A percentile compares a stretch with the other conserved stretches of the same genome.
These are phyloP conservation scores for Habroteleia sp. DNA, from an alignment of 2,888 invertebrate genomes.

Conservation along the genomic window DNA sequence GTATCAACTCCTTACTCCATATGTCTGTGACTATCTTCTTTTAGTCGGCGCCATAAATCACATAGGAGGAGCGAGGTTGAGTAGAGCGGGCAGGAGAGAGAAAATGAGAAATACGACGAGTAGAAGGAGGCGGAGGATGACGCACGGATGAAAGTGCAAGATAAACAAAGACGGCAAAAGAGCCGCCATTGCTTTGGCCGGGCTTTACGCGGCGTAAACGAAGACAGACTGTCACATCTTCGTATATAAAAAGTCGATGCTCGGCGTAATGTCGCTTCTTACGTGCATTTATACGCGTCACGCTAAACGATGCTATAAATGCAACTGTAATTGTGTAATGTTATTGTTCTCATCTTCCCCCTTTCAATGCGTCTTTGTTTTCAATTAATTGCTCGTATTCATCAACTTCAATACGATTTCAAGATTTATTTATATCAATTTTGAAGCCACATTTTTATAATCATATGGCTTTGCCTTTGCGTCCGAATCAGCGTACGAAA, in stretches of 20 bases:
- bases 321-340: slow-evolving; percentile 55
- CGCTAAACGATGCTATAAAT: slow-evolving; percentile 48
- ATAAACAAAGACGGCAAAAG: slow-evolving; percentile 36
- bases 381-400: slow-evolving; percentile 45
- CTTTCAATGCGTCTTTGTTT: slow-evolving; percentile 41
- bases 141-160: slow-evolving; percentile 29
- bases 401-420: slow-evolving; percentile 26
- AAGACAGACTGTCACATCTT: slow-evolving; percentile 56
- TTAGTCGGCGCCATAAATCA: slow-evolving; percentile 64
- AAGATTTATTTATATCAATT: slow-evolving; percentile 46
- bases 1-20: slow-evolving; percentile 61
- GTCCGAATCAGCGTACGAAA: no score
- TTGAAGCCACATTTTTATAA: slow-evolving; percentile 42
- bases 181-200: slow-evolving; percentile 41
- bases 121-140: slow-evolving; percentile 16
- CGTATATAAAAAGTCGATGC: slow-evolving; percentile 46
- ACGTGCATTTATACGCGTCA: slow-evolving; percentile 59
- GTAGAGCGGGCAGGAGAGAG: slow-evolving; percentile 27
- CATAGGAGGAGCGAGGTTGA: slow-evolving; percentile 50
- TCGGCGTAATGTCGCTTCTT: slow-evolving; percentile 62
- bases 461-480: no score
- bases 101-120: slow-evolving; percentile 52
- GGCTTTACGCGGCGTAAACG: slow-evolving; percentile 33
- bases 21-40: slow-evolving; percentile 65
- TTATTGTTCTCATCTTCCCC: slow-evolving; percentile 36